phyloP scores from a whole-genome alignment of 2,888 invertebrate species.

The Ommatoiulus sabulosus region DNA sequence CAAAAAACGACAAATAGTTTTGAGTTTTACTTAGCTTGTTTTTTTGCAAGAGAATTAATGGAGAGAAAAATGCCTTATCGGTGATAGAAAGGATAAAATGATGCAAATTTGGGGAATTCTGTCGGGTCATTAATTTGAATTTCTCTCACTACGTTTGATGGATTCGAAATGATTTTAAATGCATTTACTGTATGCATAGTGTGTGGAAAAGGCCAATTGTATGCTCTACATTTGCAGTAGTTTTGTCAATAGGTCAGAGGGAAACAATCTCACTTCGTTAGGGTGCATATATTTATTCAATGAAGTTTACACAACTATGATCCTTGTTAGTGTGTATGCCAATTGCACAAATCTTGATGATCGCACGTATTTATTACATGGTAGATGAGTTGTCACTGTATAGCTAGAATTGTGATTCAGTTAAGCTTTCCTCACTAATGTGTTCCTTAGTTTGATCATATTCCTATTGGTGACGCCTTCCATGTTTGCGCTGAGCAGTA shows the following conservation, averaged over 20 bases:
- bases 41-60: slow-evolving; percentile 4
- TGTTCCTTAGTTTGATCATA: background rate
- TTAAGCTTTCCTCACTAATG: background rate
- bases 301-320: background rate
- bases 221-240: background rate
- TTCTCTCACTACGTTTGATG: background rate
- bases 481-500: background rate
- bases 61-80: slow-evolving; percentile 29
- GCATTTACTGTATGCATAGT: background rate
- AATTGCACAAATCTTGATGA: background rate
- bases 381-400: background rate
- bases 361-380: background rate
- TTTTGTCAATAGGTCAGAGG: too few species aligned
- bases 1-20: background rate
- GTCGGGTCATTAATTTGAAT: background rate
- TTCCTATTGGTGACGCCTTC: background rate
- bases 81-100: background rate
- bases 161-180: background rate
- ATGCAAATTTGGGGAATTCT: background rate
- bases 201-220: background rate
- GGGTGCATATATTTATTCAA: slow-evolving; percentile 9
- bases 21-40: background rate
- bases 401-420: background rate
- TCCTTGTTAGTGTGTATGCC: background rate
- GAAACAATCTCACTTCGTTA: background rate